Percentiles rank a stretch among this genome's conserved stretches.
Conservation (phyloP, 2,888 invertebrate genomes). For the Tetragonula carbonaria region DNA sequence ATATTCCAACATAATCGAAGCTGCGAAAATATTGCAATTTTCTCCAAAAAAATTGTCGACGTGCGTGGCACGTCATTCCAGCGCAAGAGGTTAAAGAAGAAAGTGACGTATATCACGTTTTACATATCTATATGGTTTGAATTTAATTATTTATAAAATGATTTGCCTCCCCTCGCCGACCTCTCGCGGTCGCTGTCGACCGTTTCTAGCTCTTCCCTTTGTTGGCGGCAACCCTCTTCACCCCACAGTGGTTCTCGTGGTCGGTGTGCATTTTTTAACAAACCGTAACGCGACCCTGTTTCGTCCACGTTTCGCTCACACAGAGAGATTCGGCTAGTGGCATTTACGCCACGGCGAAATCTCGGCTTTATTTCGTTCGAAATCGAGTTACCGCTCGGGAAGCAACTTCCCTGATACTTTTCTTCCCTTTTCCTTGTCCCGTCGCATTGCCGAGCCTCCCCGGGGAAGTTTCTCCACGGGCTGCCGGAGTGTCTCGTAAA, state of each 20-base stretch:
- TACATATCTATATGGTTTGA: too few relatives aligned
- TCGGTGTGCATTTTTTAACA: slow-evolving; percentile 47
- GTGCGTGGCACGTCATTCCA: too few relatives aligned
- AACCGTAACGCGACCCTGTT: slow-evolving; percentile 11
- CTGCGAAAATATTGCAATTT: too few relatives aligned
- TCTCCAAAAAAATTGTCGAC: too few relatives aligned
- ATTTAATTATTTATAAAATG: too few relatives aligned
- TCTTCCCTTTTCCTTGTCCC: slow-evolving; percentile 33
- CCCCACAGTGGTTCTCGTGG: neutral
- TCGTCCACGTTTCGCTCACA: neutral
- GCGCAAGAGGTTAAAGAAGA: too few relatives aligned
- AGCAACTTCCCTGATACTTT: slow-evolving; percentile 32
- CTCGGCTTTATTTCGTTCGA: slow-evolving; percentile 53
- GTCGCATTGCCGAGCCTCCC: slow-evolving; percentile 25
- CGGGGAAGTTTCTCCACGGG: slow-evolving; percentile 42
- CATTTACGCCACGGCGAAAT: slow-evolving; percentile 35
- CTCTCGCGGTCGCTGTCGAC: too few relatives aligned
- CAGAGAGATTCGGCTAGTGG: slow-evolving; percentile 35
- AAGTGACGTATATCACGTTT: too few relatives aligned
- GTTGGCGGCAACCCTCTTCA: neutral
- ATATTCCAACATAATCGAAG: too few relatives aligned
- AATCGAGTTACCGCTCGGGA: slow-evolving; percentile 57
- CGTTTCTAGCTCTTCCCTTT: neutral
- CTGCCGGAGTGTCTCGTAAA: slow-evolving; percentile 54
- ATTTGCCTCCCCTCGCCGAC: neutral